Evolutionary conservation across 2,888 invertebrate genomes (phyloP).

Genomic region (Drosophila meridionalis): DNA sequence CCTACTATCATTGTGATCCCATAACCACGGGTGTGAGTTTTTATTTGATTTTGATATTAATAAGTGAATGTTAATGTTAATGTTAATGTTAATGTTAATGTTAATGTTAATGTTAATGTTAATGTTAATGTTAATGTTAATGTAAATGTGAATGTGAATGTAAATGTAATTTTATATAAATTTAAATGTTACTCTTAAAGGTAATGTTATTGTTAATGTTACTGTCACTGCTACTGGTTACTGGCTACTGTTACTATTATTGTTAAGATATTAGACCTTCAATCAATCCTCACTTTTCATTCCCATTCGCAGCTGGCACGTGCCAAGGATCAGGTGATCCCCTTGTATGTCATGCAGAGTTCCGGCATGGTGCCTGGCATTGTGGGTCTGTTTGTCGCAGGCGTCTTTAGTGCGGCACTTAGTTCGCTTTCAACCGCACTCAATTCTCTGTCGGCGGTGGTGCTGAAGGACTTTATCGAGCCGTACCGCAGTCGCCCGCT

Average conservation of each 20-base stretch:
- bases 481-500: constrained; percentile 87
- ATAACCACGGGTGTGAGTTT: constrained; percentile 86
- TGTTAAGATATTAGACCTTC: not conserved
- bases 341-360: constrained; percentile 93
- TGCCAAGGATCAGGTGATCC: constrained; percentile 92
- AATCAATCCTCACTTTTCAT: not conserved
- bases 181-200: no score
- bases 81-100: no score
- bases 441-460: constrained; percentile 91
- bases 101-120: no score
- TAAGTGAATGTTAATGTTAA: not conserved
- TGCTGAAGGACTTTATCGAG: constrained; percentile 91
- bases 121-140: no score
- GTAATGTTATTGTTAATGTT: no score
- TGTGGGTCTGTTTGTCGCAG: constrained; percentile 94
- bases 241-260: no score
- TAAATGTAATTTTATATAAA: no score
- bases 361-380: constrained; percentile 91
- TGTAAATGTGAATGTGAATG: no score
- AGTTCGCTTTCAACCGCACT: constrained; percentile 92
- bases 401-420: constrained; percentile 87
- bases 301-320: constrained; percentile 87
- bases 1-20: constrained; percentile 91
- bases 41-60: not conserved
- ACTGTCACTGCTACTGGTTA: no score